These are phyloP conservation scores for Sinocyclocheilus anshuiensis DNA, from an alignment of 2,113 vertebrate species.

Conservation along the genomic window DNA sequence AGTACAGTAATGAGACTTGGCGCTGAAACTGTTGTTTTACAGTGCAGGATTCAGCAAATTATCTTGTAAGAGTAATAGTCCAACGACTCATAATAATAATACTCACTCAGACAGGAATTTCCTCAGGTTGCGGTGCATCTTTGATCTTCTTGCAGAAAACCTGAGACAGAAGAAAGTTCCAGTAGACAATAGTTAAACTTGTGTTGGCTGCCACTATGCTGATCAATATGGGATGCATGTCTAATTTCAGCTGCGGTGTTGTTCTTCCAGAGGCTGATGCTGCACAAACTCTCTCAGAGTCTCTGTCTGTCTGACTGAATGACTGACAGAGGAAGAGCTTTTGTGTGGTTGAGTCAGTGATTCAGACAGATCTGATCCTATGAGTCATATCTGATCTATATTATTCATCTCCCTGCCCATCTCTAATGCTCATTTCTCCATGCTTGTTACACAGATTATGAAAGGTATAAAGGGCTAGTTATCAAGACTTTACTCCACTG, in stretches of 20 bases:
- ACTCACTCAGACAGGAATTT: constrained; percentile 55
- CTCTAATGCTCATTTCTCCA: not conserved
- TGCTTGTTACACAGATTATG: not conserved
- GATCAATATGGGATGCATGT: constrained; percentile 59
- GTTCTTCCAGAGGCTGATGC: not conserved
- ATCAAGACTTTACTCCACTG: too few relatives aligned
- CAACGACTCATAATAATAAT: not conserved
- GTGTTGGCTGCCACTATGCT: constrained; percentile 60
- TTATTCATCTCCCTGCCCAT: not conserved
- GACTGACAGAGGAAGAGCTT: not conserved
- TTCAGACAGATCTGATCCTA: constrained; percentile 27
- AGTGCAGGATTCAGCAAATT: too few relatives aligned
- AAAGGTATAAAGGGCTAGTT: not conserved
- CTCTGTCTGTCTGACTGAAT: not conserved
- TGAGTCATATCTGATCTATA: constrained; percentile 31
- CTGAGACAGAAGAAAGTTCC: constrained; percentile 63
- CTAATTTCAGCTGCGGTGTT: not conserved
- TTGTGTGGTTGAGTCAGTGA: not conserved
- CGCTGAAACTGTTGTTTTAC: too few relatives aligned
- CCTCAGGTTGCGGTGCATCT: constrained; percentile 3
- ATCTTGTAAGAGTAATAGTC: too few relatives aligned
- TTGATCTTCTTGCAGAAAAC: constrained; percentile 57
- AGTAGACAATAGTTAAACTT: constrained; percentile 51
- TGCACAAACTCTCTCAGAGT: not conserved
- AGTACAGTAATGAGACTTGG: too few relatives aligned